Conservation (phyloP, 2,888 invertebrate genomes). For the Tiliacea aurago region DNA sequence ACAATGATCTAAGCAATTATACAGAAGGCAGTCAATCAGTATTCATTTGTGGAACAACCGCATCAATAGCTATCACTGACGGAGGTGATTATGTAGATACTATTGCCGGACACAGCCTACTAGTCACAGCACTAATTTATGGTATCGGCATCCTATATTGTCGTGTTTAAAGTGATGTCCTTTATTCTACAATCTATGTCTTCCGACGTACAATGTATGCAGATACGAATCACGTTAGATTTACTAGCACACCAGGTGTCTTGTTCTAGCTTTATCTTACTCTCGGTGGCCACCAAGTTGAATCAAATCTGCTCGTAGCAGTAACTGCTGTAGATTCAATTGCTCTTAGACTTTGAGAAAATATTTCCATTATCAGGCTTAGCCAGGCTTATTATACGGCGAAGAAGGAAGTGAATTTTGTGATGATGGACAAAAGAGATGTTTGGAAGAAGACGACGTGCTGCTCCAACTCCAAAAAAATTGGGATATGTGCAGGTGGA, state of each 20-base stretch:
- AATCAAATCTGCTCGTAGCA: not conserved
- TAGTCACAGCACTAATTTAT: conserved; percentile 53
- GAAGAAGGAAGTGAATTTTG: not conserved
- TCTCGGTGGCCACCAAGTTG: not conserved
- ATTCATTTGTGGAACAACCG: conserved; percentile 36
- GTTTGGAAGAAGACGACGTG: too few relatives aligned
- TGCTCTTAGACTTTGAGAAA: not conserved
- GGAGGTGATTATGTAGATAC: conserved; percentile 47
- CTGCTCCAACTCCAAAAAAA: too few relatives aligned
- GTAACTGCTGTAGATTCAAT: not conserved
- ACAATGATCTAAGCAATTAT: conserved; percentile 2
- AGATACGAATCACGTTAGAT: conserved; percentile 29
- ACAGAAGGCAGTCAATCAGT: conserved; percentile 5
- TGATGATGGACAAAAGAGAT: not conserved
- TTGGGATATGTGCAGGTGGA: not conserved
- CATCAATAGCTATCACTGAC: conserved; percentile 29
- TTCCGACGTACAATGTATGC: conserved; percentile 47
- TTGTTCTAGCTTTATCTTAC: conserved; percentile 1
- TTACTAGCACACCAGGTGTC: conserved; percentile 17
- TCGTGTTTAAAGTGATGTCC: conserved; percentile 49
- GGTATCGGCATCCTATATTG: conserved; percentile 52
- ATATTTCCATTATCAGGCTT: not conserved
- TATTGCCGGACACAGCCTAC: conserved; percentile 46
- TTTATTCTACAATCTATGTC: conserved; percentile 51
- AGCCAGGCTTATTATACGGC: not conserved